Percentiles rank a stretch among this genome's conserved stretches.
These are phyloP conservation scores for Ceyx cyanopectus DNA, from an alignment of 2,113 vertebrate species.

Conservation along the genomic window DNA sequence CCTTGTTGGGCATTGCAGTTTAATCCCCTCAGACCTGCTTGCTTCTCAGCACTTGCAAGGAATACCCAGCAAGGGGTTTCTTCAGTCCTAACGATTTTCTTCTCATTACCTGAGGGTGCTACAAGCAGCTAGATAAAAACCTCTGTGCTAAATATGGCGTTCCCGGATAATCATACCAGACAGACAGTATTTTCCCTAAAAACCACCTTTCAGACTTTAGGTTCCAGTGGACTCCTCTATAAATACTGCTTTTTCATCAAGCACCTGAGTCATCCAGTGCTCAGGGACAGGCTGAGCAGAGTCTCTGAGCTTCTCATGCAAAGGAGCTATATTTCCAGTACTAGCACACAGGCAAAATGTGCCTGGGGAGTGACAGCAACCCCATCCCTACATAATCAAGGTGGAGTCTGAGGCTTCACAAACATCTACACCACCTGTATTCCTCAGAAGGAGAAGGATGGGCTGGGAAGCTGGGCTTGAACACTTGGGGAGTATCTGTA, in stretches of 20 bases:
- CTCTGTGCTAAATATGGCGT: not conserved
- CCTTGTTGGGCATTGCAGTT: not conserved
- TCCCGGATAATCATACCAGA: not conserved
- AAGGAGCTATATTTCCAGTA: accelerated
- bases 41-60: not conserved
- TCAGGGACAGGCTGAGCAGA: not conserved
- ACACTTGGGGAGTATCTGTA: not conserved
- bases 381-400: accelerated
- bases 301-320: accelerated
- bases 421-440: not conserved
- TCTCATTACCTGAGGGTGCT: not conserved
- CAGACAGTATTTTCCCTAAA: not conserved
- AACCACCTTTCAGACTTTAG: not conserved
- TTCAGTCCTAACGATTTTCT: not conserved
- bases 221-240: not conserved
- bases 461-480: not conserved
- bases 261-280: not conserved
- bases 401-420: not conserved
- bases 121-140: not conserved
- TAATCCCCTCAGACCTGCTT: not conserved
- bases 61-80: not conserved
- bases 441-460: not conserved
- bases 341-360: accelerated
- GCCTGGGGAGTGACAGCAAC: not conserved
- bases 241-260: not conserved